phyloP scores from a whole-genome alignment of 1,140 invertebrate genomes.

The Ceratosolen fusciceps region DNA sequence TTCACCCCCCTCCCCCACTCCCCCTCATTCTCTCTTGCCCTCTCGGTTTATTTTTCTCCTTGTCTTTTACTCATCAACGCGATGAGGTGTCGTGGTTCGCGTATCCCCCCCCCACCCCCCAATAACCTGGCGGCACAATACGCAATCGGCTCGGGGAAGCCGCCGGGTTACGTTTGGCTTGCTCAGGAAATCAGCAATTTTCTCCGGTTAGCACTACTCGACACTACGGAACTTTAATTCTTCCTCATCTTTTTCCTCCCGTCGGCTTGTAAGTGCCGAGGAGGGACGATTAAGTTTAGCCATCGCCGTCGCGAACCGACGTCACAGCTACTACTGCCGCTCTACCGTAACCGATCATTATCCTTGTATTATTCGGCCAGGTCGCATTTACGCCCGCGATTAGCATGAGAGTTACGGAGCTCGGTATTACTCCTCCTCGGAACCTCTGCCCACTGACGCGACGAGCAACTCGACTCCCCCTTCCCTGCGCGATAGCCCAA shows the following conservation, averaged over 20 bases:
- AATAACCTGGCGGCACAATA: neutral
- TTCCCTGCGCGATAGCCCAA: too few relatives aligned
- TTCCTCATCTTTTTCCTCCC: neutral
- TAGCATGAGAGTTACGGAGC: neutral
- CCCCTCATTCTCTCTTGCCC: neutral
- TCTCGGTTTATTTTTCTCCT: neutral
- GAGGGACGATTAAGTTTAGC: too few relatives aligned
- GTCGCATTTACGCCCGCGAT: neutral
- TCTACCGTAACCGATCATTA: too few relatives aligned
- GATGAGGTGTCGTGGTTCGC: neutral
- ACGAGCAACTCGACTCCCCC: too few relatives aligned
- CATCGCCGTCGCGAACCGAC: neutral
- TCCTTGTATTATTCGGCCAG: too few relatives aligned
- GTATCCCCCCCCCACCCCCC: neutral
- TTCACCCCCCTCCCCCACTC: too few relatives aligned
- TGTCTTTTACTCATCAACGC: neutral
- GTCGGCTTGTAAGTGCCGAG: too few relatives aligned
- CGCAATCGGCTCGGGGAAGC: neutral
- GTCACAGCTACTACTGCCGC: too few relatives aligned
- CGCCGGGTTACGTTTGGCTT: neutral
- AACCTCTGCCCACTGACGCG: too few relatives aligned
- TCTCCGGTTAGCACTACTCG: neutral
- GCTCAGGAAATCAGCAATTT: conserved; percentile 4
- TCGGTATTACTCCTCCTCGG: too few relatives aligned
- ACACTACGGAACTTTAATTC: neutral